These are phyloP conservation scores for Athetis lepigone DNA, from an alignment of 2,888 invertebrate species.

Conservation along the genomic window DNA sequence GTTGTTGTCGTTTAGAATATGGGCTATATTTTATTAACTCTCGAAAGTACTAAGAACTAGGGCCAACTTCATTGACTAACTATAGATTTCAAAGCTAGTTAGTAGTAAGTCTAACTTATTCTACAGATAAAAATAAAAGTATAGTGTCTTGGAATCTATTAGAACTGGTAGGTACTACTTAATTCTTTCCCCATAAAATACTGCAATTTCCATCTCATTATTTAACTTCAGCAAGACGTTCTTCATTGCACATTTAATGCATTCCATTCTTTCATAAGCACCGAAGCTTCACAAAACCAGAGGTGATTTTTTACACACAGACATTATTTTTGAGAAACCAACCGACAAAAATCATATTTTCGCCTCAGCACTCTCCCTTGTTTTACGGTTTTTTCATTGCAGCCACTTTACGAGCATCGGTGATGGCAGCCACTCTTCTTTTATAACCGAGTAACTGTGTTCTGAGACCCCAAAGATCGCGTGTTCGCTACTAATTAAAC, in stretches of 20 bases:
- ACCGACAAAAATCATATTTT: constrained; percentile 84
- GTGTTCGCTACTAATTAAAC: constrained; percentile 87
- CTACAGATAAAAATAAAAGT: too few species aligned
- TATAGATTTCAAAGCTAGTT: too few species aligned
- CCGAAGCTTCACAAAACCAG: constrained; percentile 40
- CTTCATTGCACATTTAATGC: constrained; percentile 37
- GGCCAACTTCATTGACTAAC: too few species aligned
- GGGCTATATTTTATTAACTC: too few species aligned
- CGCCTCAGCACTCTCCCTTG: constrained; percentile 78
- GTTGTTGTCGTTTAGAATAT: constrained; percentile 1
- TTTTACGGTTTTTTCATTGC: constrained; percentile 88
- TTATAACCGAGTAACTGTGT: constrained; percentile 79
- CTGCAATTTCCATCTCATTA: constrained; percentile 5
- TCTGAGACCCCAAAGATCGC: constrained; percentile 79
- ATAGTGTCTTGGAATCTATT: too few species aligned
- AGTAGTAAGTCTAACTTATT: too few species aligned
- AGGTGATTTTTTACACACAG: constrained; percentile 64
- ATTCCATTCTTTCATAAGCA: constrained; percentile 40
- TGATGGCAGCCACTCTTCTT: constrained; percentile 82
- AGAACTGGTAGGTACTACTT: too few species aligned
- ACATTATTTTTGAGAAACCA: constrained; percentile 71
- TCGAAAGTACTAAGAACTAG: too few species aligned
- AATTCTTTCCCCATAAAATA: constrained; percentile 1
- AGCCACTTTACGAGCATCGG: constrained; percentile 84
- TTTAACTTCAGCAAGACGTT: constrained; percentile 22